Base-by-base conservation (phyloP, 1,140 invertebrate genomes). In the Papilio dardanus region DNA sequence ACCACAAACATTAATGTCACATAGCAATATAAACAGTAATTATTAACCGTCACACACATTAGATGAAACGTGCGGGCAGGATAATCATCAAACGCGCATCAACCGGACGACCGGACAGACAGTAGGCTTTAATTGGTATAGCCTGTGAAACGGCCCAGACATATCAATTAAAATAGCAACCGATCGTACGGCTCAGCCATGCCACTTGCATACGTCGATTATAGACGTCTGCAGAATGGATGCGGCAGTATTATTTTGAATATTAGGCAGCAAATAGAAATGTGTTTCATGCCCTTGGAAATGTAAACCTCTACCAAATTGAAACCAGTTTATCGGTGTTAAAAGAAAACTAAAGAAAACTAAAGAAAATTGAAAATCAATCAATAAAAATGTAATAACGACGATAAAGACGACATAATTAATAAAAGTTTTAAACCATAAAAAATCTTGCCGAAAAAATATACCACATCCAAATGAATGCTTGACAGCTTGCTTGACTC, bases 161-260 rank as follows among this genome's bases (percentile, higher is more conserved):
- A 87, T 88, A 88, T 88, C 87, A 88, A 90, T 88, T 90, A 90
- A 90, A 88, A 88, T 88, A 83, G 86, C 83, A 71, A 79, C 78
- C 67, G 77, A 76, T 76, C 69, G 77, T 79, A 65, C 66, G 50
- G 74, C 66, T 74, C 79, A 76, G 76, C 76, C 79, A 81, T 84
- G 79, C 78, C 81, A 82, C 81, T 81, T 71, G 77, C 69, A 68
- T 77, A 76, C 66, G 50, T 50, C 67, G 75, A 76, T 68, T 33
- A 24, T 30, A 65, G 77, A n/a, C 16, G 12, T 6, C 0, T 14
- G 71, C 73, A 10, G 3, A 4, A 19, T 74, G 73, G 82, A 82
- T 80, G 50, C 42, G 80, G 68, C 19, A 76, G 46, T 21, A 62
- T 4, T 5, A 30, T 21, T 65, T 21, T 40, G 33, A 4, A 37